A percentile compares a stretch with the other conserved stretches of the same genome.
Evolutionary conservation across 2,113 vertebrate species (phyloP).

Genomic region (Bubo bubo): DNA sequence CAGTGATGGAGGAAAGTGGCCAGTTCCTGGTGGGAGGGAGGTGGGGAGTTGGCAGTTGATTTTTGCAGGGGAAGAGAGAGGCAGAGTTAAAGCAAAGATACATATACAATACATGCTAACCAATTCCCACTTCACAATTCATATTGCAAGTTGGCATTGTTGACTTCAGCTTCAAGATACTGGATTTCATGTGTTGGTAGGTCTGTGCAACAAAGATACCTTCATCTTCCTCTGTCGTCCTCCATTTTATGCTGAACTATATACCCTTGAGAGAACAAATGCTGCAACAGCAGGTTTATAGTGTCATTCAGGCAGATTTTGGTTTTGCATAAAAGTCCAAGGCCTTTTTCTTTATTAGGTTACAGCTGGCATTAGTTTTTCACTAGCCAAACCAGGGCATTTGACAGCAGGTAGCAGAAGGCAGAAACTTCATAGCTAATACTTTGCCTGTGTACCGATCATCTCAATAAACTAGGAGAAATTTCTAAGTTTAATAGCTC

Average conservation of each 20-base stretch:
- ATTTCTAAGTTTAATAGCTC: background rate
- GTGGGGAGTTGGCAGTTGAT: background rate
- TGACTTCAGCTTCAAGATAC: background rate
- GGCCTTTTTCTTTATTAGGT: background rate
- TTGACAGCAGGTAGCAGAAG: constrained; percentile 45
- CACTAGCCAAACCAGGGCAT: constrained; percentile 17
- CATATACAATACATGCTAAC: background rate
- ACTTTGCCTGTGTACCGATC: background rate
- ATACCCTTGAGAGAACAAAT: constrained; percentile 25
- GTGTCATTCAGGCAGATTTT: background rate
- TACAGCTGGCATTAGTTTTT: constrained; percentile 37
- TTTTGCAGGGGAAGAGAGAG: background rate
- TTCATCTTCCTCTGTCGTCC: background rate
- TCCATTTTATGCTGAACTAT: background rate
- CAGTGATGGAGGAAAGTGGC: background rate
- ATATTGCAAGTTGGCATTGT: background rate
- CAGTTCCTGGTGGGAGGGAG: constrained; percentile 7
- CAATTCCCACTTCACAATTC: background rate
- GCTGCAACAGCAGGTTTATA: background rate
- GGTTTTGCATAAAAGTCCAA: constrained; percentile 8
- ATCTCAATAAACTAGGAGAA: background rate
- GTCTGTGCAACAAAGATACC: background rate
- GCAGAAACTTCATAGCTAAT: background rate
- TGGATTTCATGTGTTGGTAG: background rate
- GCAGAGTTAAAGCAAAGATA: background rate